Evolutionary conservation across 2,113 vertebrate genomes (phyloP).

Genomic region (Lanius collurio): DNA sequence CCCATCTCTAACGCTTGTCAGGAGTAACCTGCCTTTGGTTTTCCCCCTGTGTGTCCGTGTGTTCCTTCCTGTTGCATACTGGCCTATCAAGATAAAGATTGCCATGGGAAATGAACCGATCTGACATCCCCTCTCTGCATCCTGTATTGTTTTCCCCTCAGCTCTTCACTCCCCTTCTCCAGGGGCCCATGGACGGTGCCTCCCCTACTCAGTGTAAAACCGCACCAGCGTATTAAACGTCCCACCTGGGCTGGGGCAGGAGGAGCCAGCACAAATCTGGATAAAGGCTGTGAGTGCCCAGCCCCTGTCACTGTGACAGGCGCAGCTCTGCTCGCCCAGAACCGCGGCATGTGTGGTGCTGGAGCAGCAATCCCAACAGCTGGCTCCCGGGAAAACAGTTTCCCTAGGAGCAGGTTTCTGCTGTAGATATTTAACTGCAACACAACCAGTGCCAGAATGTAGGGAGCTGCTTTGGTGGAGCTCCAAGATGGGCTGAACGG

Average conservation of each 20-base stretch:
- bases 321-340: neutral
- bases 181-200: neutral
- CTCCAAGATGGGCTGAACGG: neutral
- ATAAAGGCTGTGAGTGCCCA: neutral
- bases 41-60: fast-evolving
- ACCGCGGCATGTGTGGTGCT: fast-evolving
- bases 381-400: neutral
- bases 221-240: fast-evolving
- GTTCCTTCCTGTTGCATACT: neutral
- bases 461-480: neutral
- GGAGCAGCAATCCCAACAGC: neutral
- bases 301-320: neutral
- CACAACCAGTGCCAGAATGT: fast-evolving
- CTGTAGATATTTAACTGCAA: neutral
- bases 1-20: fast-evolving
- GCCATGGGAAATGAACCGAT: neutral
- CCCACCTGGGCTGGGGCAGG: too few species aligned
- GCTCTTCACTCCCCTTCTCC: neutral
- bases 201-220: fast-evolving
- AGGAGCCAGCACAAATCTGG: neutral
- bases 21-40: neutral
- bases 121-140: neutral
- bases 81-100: neutral
- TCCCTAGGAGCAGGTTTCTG: neutral
- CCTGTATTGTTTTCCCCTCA: too few species aligned